Percentiles rank a stretch among this genome's conserved stretches.
Evolutionary conservation across 92 coral and sea anemone species (phyloP).

Genomic region (Paragorgia papillata): DNA sequence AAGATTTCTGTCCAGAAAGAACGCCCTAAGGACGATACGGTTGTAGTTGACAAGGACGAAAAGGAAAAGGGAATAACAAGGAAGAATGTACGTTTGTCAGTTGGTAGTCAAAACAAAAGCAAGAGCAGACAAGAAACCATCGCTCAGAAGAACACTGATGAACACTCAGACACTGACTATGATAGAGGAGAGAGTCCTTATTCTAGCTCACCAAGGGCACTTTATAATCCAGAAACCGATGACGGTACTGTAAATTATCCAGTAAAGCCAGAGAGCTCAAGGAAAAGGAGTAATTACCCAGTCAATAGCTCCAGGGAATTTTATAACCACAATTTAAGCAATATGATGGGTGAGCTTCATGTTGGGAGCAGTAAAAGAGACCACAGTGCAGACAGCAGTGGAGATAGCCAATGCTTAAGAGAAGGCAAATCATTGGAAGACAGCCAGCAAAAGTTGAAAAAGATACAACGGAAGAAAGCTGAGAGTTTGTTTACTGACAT

Average conservation of each 20-base stretch:
- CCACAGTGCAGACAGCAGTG: background rate
- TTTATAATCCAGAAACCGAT: background rate
- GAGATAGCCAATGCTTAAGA: background rate
- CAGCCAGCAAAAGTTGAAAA: background rate
- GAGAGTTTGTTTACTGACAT: conserved; percentile 4
- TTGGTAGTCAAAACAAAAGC: background rate
- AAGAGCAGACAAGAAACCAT: background rate
- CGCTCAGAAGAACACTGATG: background rate
- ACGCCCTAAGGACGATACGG: background rate
- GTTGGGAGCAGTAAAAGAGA: background rate
- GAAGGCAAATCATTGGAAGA: background rate
- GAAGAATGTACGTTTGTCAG: background rate
- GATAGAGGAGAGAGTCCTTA: conserved; percentile 4
- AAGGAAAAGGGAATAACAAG: background rate
- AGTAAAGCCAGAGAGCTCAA: background rate
- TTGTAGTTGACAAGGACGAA: background rate
- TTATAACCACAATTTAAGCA: background rate
- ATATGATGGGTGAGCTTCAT: background rate
- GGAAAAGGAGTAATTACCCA: background rate
- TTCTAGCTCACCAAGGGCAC: background rate
- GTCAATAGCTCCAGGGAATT: background rate
- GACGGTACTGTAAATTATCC: background rate
- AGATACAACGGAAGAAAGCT: conserved; percentile 7
- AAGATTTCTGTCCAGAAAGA: background rate
- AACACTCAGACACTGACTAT: background rate